phyloP scores from a whole-genome alignment of 2,888 invertebrate species.

The Spodoptera littoralis region DNA sequence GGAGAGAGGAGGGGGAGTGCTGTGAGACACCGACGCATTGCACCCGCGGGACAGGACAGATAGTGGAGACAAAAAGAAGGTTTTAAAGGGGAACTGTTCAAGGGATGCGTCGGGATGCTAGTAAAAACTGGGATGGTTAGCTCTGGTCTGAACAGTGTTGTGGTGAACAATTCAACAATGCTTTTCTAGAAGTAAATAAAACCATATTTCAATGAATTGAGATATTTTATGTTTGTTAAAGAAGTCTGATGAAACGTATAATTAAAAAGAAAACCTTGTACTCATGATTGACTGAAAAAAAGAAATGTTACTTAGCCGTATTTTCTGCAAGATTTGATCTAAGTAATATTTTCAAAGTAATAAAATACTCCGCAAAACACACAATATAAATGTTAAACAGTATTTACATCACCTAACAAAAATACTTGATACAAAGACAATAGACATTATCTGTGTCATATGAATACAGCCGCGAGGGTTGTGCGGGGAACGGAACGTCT shows the following conservation, averaged over 20 bases:
- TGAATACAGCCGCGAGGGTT: slow-evolving; percentile 70
- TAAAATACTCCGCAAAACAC: slow-evolving; percentile 13
- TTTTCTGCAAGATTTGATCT: too few relatives aligned
- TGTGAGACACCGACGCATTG: slow-evolving; percentile 81
- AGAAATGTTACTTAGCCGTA: too few relatives aligned
- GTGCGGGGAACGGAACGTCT: slow-evolving; percentile 73
- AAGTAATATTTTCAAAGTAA: too few relatives aligned
- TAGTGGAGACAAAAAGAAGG: slow-evolving; percentile 72
- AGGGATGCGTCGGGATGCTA: slow-evolving; percentile 46
- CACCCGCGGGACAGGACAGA: slow-evolving; percentile 80
- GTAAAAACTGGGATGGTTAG: slow-evolving; percentile 24
- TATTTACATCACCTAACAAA: neutral
- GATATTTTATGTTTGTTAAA: too few relatives aligned
- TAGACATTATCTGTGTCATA: slow-evolving; percentile 54
- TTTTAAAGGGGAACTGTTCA: slow-evolving; percentile 70
- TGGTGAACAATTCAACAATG: too few relatives aligned
- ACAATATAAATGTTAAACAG: slow-evolving; percentile 2
- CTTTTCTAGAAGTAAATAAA: too few relatives aligned
- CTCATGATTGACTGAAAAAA: too few relatives aligned
- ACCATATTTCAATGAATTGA: too few relatives aligned
- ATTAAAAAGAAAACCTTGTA: too few relatives aligned
- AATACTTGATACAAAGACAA: slow-evolving; percentile 27
- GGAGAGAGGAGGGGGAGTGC: slow-evolving; percentile 53
- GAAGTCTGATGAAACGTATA: too few relatives aligned
- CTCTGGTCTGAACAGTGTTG: slow-evolving; percentile 6